These are phyloP conservation scores for Uropsilus gracilis DNA, from an alignment of 2,113 vertebrate genomes.

Conservation along the genomic window DNA sequence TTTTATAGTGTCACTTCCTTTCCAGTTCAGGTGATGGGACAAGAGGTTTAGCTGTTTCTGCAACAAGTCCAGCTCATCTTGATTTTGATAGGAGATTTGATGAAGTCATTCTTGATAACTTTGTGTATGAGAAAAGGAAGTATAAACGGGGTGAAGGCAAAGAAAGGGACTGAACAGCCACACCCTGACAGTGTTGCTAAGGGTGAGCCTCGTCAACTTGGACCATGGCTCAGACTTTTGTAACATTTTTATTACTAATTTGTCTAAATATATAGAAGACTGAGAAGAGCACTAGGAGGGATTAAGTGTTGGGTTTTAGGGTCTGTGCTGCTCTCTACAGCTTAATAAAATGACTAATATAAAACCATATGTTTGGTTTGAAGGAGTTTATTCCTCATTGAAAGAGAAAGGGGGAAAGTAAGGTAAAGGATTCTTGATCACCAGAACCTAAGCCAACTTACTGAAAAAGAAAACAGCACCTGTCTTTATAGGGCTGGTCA, in stretches of 20 bases:
- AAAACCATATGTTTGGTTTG: not conserved
- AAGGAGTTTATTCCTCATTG: not conserved
- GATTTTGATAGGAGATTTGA: not conserved
- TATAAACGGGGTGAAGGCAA: not conserved
- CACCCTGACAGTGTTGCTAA: accelerated
- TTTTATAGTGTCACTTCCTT: not conserved
- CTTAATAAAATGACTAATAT: not conserved
- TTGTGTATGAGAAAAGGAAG: not conserved
- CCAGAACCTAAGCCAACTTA: not conserved
- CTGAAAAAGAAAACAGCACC: not conserved
- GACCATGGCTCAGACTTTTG: not conserved
- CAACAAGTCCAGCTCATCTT: not conserved
- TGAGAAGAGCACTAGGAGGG: not conserved
- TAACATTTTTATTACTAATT: not conserved
- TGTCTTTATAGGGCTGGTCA: not conserved
- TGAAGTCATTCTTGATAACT: not conserved
- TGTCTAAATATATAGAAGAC: not conserved
- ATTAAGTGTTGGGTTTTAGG: not conserved
- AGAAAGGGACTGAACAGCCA: not conserved
- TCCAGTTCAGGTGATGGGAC: not conserved
- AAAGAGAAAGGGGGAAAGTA: not conserved
- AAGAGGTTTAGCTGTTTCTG: no score
- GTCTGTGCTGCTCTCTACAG: not conserved
- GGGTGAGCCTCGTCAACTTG: accelerated
- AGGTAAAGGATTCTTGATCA: no score